Base-by-base conservation (phyloP, 2,888 invertebrate genomes). In the Timema cristinae region DNA sequence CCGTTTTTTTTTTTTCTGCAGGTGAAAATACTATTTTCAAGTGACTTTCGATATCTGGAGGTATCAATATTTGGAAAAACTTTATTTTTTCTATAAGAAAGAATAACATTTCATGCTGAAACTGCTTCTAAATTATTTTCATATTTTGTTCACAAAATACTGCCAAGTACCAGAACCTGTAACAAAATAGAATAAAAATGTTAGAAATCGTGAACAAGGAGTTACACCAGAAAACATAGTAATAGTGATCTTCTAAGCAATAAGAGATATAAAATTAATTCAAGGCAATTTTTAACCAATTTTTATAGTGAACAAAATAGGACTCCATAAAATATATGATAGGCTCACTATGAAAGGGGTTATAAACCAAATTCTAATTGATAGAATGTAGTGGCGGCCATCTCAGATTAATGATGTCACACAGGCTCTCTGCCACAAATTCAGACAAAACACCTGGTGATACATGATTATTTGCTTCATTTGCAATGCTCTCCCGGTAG, bases 371-470 rank as follows among this genome's bases (percentile, higher is more conserved):
- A 56, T 7, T 7, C n/a, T 15, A 13, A 16, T 10, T 56, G 7
- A 56, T 5, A 15, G 56, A 15, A n/a, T 15, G 15, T 56, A 15
- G 15, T 16, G 16, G 56, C n/a, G 56, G 56, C 56, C 56, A 56
- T 56, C 13, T 56, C 16, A 7, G 16, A 56, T 15, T 10, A 15
- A 56, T 56, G 56, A 56, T 7, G 7, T 13, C 56, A 56, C 16
- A 56, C 16, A 7, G 11, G 16, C 5, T 16, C 16, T 56, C 56
- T 56, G 9, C 56, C 56, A 56, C 16, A 7, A 13, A 7, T 15
- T 11, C 56, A 56, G n/a, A 16, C 11, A 56, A 56, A 56, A 56
- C 56, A 56, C n/a, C 56, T 56, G 56, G 56, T 56, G 16, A 56
- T 56, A 56, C n/a, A 16, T 6, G 56, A 56, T 56, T 56, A 16